These are phyloP conservation scores for Megathymus violae DNA, from an alignment of 1,140 invertebrate species.

Conservation along the genomic window DNA sequence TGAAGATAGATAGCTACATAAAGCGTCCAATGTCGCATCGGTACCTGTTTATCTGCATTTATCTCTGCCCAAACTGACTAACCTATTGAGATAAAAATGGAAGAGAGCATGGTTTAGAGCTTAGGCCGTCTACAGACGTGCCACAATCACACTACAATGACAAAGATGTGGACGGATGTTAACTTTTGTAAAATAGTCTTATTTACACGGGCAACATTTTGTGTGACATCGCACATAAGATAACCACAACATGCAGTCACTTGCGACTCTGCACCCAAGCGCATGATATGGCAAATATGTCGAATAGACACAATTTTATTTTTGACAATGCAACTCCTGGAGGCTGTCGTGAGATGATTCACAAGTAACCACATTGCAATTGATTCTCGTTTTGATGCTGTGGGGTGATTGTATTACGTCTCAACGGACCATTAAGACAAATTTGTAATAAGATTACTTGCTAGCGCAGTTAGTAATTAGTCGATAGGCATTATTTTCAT, in stretches of 20 bases:
- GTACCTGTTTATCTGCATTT: constrained; percentile 6
- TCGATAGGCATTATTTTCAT: not conserved
- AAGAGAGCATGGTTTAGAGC: constrained; percentile 44
- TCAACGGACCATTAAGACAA: not conserved
- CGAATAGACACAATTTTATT: no score
- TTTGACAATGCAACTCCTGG: no score
- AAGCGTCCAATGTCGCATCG: constrained; percentile 13
- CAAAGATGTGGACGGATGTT: no score
- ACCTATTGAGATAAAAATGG: constrained; percentile 31
- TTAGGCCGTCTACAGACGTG: not conserved
- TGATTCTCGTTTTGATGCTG: not conserved
- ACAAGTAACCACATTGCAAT: not conserved
- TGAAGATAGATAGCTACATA: not conserved
- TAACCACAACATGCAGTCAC: no score
- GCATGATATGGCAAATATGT: no score
- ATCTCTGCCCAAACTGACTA: constrained; percentile 32
- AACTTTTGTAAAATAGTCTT: no score
- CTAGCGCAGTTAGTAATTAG: not conserved
- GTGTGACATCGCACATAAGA: no score
- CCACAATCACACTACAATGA: no score
- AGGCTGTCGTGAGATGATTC: not conserved
- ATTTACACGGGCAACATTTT: no score
- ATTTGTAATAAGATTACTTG: not conserved
- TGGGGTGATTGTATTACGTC: not conserved
- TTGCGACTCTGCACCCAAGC: no score